Conservation (phyloP, 2,888 invertebrate species). For the Asteroscopus sphinx region DNA sequence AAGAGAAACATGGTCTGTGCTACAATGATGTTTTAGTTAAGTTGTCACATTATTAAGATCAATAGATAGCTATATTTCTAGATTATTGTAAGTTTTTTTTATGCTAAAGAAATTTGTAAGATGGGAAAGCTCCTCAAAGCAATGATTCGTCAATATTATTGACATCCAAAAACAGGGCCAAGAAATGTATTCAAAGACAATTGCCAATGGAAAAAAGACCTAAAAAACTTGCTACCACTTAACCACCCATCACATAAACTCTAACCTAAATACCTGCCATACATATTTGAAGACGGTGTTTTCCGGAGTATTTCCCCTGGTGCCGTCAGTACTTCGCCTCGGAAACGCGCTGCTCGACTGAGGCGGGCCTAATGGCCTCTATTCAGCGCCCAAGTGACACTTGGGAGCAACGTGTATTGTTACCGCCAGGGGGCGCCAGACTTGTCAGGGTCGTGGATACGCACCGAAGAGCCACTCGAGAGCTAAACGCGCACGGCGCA, state of each 20-base stretch:
- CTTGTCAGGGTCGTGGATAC: constrained; percentile 34
- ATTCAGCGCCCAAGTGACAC: constrained; percentile 72
- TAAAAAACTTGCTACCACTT: constrained; percentile 4
- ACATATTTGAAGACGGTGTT: constrained; percentile 48
- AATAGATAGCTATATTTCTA: too few species aligned
- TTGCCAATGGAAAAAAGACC: too few species aligned
- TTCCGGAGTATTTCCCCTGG: constrained; percentile 59
- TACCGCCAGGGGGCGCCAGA: constrained; percentile 25
- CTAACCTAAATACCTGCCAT: constrained; percentile 43
- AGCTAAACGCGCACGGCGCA: constrained; percentile 34
- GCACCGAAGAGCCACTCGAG: constrained; percentile 26
- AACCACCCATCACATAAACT: constrained; percentile 23
- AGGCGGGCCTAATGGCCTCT: constrained; percentile 68
- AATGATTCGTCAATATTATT: too few species aligned
- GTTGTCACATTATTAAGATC: too few species aligned
- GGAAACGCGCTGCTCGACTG: constrained; percentile 51
- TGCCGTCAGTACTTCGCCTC: constrained; percentile 21
- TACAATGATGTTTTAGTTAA: constrained; percentile 9
- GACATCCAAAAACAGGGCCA: too few species aligned
- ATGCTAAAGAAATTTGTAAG: too few species aligned
- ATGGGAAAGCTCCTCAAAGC: too few species aligned
- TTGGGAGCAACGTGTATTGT: constrained; percentile 67
- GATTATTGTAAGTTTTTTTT: too few species aligned
- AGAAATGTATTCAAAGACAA: too few species aligned
- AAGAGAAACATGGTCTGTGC: not conserved